Conservation (phyloP, 1,140 invertebrate species). For the Fopius arisanus region DNA sequence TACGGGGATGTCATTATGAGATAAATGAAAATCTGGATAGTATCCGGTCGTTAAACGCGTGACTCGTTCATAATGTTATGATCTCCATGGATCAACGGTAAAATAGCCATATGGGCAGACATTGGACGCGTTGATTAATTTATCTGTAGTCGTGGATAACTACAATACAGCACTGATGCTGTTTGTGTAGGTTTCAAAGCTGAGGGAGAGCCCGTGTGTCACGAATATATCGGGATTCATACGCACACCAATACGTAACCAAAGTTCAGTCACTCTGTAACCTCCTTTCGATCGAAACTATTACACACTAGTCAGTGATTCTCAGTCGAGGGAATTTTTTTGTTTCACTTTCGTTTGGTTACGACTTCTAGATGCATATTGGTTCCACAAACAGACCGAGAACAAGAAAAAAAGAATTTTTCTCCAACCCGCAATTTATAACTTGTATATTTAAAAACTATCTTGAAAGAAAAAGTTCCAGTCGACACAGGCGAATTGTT, state of each 20-base stretch:
- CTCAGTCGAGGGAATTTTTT: slow-evolving; percentile 47
- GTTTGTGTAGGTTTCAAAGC: background rate
- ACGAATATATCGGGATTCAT: slow-evolving; percentile 7
- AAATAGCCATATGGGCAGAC: background rate
- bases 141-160: background rate
- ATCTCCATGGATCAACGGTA: background rate
- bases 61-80: background rate
- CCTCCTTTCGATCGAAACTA: slow-evolving; percentile 67
- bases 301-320: slow-evolving; percentile 64
- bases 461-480: too few species aligned
- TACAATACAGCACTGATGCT: background rate
- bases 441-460: too few species aligned
- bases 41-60: background rate
- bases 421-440: too few species aligned
- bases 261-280: slow-evolving; percentile 66
- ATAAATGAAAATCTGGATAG: background rate
- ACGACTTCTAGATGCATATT: too few species aligned
- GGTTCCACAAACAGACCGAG: too few species aligned
- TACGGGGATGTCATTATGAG: background rate
- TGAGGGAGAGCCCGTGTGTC: background rate
- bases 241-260: slow-evolving; percentile 35
- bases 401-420: too few species aligned
- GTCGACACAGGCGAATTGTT: too few species aligned
- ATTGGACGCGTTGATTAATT: background rate
- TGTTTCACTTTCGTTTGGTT: slow-evolving; percentile 59